Conservation (phyloP, 2,888 invertebrate species). For the Dryocosmus kuriphilus region DNA sequence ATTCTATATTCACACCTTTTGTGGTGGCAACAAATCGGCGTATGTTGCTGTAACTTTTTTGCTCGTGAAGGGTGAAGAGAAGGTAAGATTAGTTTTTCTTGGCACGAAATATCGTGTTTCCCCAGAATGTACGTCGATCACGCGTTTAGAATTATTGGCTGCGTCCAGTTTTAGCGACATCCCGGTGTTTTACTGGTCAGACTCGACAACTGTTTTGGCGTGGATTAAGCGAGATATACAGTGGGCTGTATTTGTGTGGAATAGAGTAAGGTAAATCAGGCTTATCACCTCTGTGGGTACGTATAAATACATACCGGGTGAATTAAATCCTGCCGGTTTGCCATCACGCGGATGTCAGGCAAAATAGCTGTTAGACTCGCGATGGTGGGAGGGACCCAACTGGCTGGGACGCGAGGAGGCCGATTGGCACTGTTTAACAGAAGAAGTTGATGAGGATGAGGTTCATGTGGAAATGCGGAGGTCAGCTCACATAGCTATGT, state of each 20-base stretch:
- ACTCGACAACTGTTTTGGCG: slow-evolving; percentile 63
- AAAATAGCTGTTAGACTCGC: slow-evolving; percentile 60
- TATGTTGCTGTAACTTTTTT: too few species aligned
- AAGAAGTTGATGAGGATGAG: slow-evolving; percentile 35
- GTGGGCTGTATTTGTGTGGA: too few species aligned
- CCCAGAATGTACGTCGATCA: slow-evolving; percentile 63
- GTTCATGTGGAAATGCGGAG: slow-evolving; percentile 42
- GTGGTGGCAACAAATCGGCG: too few species aligned
- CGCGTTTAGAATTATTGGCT: slow-evolving; percentile 66
- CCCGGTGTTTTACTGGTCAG: slow-evolving; percentile 65
- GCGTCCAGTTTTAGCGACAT: slow-evolving; percentile 61
- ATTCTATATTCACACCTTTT: slow-evolving; percentile 63
- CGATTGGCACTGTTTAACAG: slow-evolving; percentile 39
- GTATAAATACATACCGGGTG: too few species aligned
- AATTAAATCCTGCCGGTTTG: slow-evolving; percentile 70
- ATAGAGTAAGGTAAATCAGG: too few species aligned
- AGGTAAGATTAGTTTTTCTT: slow-evolving; percentile 61
- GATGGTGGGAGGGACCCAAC: slow-evolving; percentile 68
- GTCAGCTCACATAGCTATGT: slow-evolving; percentile 7
- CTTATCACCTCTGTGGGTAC: too few species aligned
- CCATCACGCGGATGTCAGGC: slow-evolving; percentile 68
- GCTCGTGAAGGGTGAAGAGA: too few species aligned
- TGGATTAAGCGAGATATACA: too few species aligned
- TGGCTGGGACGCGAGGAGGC: slow-evolving; percentile 57
- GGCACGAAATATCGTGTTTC: slow-evolving; percentile 64